These are phyloP conservation scores for Collichthys lucidus DNA, from an alignment of 2,113 vertebrate genomes.

Conservation along the genomic window DNA sequence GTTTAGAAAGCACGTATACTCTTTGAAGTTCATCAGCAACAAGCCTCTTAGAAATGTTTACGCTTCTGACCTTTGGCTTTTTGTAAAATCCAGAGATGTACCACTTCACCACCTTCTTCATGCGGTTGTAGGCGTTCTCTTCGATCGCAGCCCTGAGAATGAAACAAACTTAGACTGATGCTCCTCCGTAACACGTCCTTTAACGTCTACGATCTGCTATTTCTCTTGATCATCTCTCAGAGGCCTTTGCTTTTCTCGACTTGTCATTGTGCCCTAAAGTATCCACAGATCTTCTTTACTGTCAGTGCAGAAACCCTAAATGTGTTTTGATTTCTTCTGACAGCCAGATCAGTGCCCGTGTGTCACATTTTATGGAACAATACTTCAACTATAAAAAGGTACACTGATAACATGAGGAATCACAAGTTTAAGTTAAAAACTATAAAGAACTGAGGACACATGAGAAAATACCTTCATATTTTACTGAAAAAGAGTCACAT, in stretches of 20 bases:
- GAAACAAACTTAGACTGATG: not conserved
- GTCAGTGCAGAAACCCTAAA: not conserved
- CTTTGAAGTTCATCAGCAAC: not conserved
- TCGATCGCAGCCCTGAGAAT: slow-evolving; percentile 92
- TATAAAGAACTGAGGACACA: not conserved
- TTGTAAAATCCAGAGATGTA: slow-evolving; percentile 99
- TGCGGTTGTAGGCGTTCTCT: slow-evolving; percentile 95
- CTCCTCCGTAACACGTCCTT: not conserved
- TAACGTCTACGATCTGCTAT: too few species aligned
- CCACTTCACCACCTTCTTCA: slow-evolving; percentile 99
- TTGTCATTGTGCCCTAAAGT: not conserved
- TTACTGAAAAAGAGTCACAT: not conserved
- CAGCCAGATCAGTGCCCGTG: too few species aligned
- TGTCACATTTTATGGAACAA: not conserved
- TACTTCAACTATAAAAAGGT: not conserved
- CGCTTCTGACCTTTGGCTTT: slow-evolving; percentile 92
- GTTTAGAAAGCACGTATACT: not conserved
- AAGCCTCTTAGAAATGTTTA: fast-evolving
- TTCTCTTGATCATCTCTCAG: not conserved
- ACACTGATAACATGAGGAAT: not conserved
- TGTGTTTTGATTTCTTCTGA: not conserved
- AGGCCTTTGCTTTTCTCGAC: not conserved
- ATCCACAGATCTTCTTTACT: not conserved
- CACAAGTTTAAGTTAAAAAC: not conserved
- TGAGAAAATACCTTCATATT: not conserved